Base-by-base conservation (phyloP, 2,113 vertebrate genomes). In the Nyctereutes procyonoides region DNA sequence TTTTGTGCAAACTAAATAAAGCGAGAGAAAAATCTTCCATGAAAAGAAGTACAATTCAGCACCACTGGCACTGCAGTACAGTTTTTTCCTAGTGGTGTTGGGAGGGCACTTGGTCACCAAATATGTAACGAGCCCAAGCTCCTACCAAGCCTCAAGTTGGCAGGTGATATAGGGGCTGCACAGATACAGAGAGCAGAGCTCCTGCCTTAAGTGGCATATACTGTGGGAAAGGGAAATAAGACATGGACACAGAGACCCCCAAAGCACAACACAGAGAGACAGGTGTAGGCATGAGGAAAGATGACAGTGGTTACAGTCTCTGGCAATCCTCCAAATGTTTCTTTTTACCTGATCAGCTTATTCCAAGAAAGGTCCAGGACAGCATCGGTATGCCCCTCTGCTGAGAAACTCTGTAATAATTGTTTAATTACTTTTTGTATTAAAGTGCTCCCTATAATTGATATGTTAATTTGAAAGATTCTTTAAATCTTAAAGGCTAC, bases 301-400 rank as follows among this genome's bases (percentile, higher is more conserved):
- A 14, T 3, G 73, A 63, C 69, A 8, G 13, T 0, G 26, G 65
- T 35, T 4, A 63, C 22, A 8, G 24, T n/a, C 38, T n/a, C 28
- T 3, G 8, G 35, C 13, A 55, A 4, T 26, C 35, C 11, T 28
- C 16, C 60, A 14, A 12, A 38, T 0, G 30, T 13, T 76, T 56
- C 92, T 30, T 88, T 97, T 98, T 98, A 99, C 99, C 99, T 99
- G 98, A 99, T 98, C 88, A 99, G 98, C 94, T 98, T 99, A 98
- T 99, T 99, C 99, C 99, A 99, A 3, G 99, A 99, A 55, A 99
- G 98, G 98, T 99, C 99, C 90, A 99, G 98, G 43, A 99, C 99
- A 58, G 99, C 99, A 93, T 99, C 99, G 0, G 98, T 98, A 84
- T 99, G 99, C 5, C 99, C 99, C 80, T 99, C 99, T 0, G 99